Percentiles rank a stretch among this genome's conserved stretches.
phyloP scores from a whole-genome alignment of 2,888 invertebrate genomes.

The Yponomeuta evonymella region DNA sequence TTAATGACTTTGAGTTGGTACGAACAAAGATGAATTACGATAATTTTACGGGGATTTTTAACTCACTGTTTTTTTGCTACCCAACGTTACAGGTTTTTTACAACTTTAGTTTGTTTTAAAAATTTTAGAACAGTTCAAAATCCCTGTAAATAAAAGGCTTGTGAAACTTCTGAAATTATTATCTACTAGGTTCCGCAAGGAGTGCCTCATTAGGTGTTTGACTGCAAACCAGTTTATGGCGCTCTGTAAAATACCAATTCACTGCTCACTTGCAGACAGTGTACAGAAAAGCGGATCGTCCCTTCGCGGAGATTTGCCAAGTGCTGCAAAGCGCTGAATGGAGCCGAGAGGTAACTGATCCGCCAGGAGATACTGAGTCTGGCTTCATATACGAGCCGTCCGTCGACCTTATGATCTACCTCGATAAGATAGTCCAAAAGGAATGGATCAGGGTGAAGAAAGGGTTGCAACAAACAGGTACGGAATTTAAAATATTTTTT shows the following conservation, averaged over 20 bases:
- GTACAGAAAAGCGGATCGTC: conserved; percentile 23
- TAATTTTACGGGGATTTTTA: neutral
- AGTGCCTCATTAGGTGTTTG: too few species aligned
- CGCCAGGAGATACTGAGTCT: conserved; percentile 15
- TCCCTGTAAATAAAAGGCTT: too few species aligned
- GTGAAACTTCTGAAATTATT: too few species aligned
- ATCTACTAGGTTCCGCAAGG: too few species aligned
- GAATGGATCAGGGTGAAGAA: conserved; percentile 66
- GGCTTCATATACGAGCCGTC: conserved; percentile 41
- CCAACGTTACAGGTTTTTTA: too few species aligned
- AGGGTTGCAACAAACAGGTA: conserved; percentile 54
- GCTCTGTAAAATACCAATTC: neutral
- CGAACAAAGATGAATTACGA: conserved; percentile 21
- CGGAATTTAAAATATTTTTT: neutral
- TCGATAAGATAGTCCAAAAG: conserved; percentile 61
- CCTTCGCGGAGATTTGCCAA: conserved; percentile 42
- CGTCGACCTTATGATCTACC: conserved; percentile 53
- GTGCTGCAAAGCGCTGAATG: conserved; percentile 42
- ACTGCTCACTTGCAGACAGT: neutral
- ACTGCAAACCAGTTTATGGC: too few species aligned
- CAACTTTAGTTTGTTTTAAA: too few species aligned
- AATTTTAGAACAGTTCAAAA: too few species aligned
- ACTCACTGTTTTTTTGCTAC: neutral
- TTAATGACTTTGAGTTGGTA: conserved; percentile 49
- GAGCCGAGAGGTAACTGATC: conserved; percentile 31